Percentiles rank a stretch among this genome's conserved stretches.
phyloP scores from a whole-genome alignment of 1,140 invertebrate genomes.

The Zaprionus gabonicus region DNA sequence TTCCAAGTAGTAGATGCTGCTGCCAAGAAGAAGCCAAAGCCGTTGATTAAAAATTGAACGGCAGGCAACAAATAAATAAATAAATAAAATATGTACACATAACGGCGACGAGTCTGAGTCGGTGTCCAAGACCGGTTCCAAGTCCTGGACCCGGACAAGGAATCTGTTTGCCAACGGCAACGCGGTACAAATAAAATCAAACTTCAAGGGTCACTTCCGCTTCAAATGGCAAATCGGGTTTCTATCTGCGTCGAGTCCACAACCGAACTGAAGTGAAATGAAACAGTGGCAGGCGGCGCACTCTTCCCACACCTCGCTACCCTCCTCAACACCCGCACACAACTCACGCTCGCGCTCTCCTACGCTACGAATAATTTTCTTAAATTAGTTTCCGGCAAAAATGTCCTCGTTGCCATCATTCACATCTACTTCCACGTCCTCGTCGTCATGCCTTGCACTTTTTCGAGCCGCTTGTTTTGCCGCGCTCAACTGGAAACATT shows the following conservation, averaged over 20 bases:
- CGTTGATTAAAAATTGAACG: constrained; percentile 81
- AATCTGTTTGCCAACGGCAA: constrained; percentile 63
- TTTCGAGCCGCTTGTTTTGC: constrained; percentile 64
- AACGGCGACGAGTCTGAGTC: not conserved
- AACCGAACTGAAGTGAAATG: constrained; percentile 35
- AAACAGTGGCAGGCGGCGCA: constrained; percentile 42
- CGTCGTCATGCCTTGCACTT: constrained; percentile 17
- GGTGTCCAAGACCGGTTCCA: not conserved
- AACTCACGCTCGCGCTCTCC: not conserved
- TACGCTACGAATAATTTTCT: constrained; percentile 56
- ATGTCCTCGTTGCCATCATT: constrained; percentile 30
- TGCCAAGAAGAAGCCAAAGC: constrained; percentile 73
- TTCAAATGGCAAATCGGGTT: constrained; percentile 75
- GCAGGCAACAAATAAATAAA: constrained; percentile 64
- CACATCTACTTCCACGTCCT: not conserved
- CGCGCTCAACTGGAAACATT: constrained; percentile 75
- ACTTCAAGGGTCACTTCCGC: constrained; percentile 82
- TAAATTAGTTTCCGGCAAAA: constrained; percentile 78
- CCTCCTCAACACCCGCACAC: not conserved
- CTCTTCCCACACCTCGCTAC: not conserved
- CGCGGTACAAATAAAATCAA: constrained; percentile 76
- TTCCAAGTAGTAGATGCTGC: constrained; percentile 35
- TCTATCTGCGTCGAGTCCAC: constrained; percentile 41
- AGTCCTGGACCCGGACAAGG: constrained; percentile 1
- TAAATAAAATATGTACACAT: constrained; percentile 58